Evolutionary conservation across 2,888 invertebrate species (phyloP), one percentile per base, ranked within the genome.

Genomic region (Apamea crenata): DNA sequence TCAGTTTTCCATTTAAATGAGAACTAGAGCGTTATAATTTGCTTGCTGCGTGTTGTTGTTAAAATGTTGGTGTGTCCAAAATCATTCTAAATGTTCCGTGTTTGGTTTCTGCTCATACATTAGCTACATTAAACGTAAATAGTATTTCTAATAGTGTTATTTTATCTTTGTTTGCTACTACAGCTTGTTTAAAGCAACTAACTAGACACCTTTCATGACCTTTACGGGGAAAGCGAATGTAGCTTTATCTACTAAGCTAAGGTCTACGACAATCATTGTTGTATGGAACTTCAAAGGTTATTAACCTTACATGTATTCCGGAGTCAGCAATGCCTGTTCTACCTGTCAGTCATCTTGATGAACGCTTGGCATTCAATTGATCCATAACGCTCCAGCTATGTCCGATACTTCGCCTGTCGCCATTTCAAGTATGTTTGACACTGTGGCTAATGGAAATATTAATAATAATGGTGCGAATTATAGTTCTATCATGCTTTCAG

Each of bases 361-460:
- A 78, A 75, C 67, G 77, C 68, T 77, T 85, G 80, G 71, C 83
- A 84, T 87, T 87, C 84, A 84, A 87, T 88, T 80, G 77, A 84
- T 87, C 80, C 50, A 59, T 85, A 79, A 66, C 74, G 80, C 65
- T 70, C 68, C 63, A 69, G 44, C 61, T 75, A 80, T 76, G 77
- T 50, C 70, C 25, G 56, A 63, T 73, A 72, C 32, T 63, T 47
- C 59, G 74, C 21, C 53, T 77, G 69, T 61, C 78, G 70, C 74
- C 63, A 77, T 75, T 81, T 40, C 21, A 36, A 81, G 40, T 40
- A 69, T 56, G 69, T 67, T 66, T 77, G 68, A 77, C 65, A 72
- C 84, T 71, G 63, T 61, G 21, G n/a, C 67, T 65, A 68, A 66
- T 69, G 40, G 36, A 50, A 74, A 66, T 74, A 66, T 73, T 47